phyloP scores from a whole-genome alignment of 2,888 invertebrate genomes.

The Epinotia bilunana region DNA sequence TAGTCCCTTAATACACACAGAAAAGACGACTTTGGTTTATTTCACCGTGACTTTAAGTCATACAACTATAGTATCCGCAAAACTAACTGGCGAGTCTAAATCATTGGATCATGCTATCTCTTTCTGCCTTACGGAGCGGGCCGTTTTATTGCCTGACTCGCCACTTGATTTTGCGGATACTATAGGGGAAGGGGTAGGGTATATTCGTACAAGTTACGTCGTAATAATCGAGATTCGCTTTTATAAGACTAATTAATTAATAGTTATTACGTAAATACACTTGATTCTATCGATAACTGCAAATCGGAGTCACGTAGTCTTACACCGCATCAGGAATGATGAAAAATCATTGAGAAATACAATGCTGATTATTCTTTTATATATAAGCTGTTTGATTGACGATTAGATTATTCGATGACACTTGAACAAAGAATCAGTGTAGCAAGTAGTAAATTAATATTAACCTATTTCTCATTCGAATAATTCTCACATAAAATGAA shows the following conservation, averaged over 20 bases:
- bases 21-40: too few relatives aligned
- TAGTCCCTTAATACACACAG: too few relatives aligned
- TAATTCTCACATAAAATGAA: constrained; percentile 24
- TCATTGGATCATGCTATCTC: too few relatives aligned
- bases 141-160: too few relatives aligned
- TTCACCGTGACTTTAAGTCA: too few relatives aligned
- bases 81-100: too few relatives aligned
- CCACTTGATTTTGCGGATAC: too few relatives aligned
- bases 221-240: not conserved
- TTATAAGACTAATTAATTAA: constrained; percentile 11
- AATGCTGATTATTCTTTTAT: constrained; percentile 8
- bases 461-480: not conserved
- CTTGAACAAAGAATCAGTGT: not conserved
- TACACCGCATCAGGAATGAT: constrained; percentile 8
- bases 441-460: not conserved
- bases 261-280: constrained; percentile 1
- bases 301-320: constrained; percentile 16
- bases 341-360: constrained; percentile 6
- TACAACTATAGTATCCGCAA: too few relatives aligned
- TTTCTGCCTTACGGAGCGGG: too few relatives aligned
- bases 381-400: constrained; percentile 14
- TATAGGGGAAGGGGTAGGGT: too few relatives aligned
- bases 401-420: constrained; percentile 18
- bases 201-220: too few relatives aligned
- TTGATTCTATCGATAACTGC: constrained; percentile 17